Evolutionary conservation across 2,113 vertebrate species (phyloP).

Genomic region (Solea senegalensis): DNA sequence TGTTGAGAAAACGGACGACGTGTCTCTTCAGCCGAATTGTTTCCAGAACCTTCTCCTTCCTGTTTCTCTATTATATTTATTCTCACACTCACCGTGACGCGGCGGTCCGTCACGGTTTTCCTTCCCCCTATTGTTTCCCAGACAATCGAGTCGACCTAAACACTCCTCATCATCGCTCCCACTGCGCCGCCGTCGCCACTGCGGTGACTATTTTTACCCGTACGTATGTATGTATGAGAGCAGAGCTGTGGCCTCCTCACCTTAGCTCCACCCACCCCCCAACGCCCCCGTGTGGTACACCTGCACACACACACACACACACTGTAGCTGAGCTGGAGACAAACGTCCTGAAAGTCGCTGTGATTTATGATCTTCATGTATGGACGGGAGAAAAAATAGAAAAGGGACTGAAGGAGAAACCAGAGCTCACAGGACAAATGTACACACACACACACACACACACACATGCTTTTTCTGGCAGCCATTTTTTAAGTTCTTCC

Average conservation of each 20-base stretch:
- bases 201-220: constrained; percentile 52
- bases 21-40: background rate
- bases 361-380: constrained; percentile 57
- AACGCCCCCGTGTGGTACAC: constrained; percentile 22
- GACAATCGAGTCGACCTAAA: constrained; percentile 50
- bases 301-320: constrained; percentile 11
- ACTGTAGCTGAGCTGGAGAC: constrained; percentile 35
- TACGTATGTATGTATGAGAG: background rate
- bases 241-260: background rate
- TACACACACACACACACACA: background rate
- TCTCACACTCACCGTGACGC: constrained; percentile 15
- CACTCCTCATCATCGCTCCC: background rate
- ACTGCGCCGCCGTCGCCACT: background rate
- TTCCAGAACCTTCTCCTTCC: constrained; percentile 23
- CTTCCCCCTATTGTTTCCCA: constrained; percentile 67
- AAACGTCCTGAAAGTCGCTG: constrained; percentile 23
- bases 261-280: no score
- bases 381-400: background rate
- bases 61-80: constrained; percentile 23
- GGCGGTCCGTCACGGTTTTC: constrained; percentile 25
- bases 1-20: background rate
- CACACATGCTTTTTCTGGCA: background rate
- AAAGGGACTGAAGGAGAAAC: constrained; percentile 28
- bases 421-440: background rate
- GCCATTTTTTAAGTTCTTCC: no score